Evolutionary conservation across 64 coral and sea anemone species (phyloP), one percentile per base, ranked within the genome.

Genomic region (Stichodactyla helianthus): DNA sequence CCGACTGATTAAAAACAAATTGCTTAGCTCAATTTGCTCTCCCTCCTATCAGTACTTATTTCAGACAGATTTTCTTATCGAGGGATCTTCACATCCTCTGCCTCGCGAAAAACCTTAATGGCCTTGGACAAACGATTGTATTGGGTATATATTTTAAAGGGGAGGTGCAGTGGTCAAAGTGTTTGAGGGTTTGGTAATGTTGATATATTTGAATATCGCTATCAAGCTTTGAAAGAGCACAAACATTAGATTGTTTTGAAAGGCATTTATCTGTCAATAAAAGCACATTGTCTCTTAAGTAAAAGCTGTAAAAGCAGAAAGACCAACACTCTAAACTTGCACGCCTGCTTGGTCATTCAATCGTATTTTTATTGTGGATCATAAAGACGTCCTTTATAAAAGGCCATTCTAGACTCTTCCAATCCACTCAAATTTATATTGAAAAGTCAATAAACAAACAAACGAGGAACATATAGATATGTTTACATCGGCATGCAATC

Each of bases 371-470:
- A 81, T 81, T 81, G 52, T 81, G 26, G 52, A 81, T 81, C 35
- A 81, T 81, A 81, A 81, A 81, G 52, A 10, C 1, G 78, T 20
- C 11, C 35, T 81, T 81, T 51, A 81, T 81, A 16, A 20, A 81
- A 81, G 52, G 7, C 50, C 51, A 52, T 81, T 54, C 20, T 52
- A 54, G 19, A 81, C 78, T 81, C 78, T 81, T 81, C 51, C 50
- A 81, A 81, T 51, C 78, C 78, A 81, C 78, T 81, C 78, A 52
- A 81, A 81, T 23, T 52, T 81, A 15, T 51, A 81, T 81, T 81
- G 78, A 52, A n/a, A 53, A 54, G 52, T 81, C 78, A 81, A 81
- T 81, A 81, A 81, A 81, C 78, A 81, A 81, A 81, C 78, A 81
- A 81, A 54, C 19, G 52, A 53, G 5, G 78, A 51, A 28, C 16